Conservation (phyloP, 2,113 vertebrate genomes). For the Enhydra lutris region DNA sequence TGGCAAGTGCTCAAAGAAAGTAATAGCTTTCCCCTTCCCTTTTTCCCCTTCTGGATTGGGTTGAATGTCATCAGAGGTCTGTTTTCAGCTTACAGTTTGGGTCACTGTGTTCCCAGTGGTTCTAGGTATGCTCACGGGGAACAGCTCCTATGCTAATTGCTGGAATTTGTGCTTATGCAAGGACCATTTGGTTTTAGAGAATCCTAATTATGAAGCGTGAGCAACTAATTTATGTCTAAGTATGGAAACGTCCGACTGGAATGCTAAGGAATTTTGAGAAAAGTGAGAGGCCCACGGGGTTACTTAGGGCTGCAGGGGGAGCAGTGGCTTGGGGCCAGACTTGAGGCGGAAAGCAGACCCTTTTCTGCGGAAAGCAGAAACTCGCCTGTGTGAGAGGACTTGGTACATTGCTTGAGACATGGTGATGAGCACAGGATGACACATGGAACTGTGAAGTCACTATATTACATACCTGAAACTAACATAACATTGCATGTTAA, state of each 20-base stretch:
- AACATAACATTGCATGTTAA: neutral
- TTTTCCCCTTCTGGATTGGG: neutral
- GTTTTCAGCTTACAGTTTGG: neutral
- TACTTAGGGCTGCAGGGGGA: neutral
- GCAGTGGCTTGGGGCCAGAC: neutral
- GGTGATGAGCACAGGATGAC: neutral
- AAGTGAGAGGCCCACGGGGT: neutral
- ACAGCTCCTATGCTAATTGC: neutral
- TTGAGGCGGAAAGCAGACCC: neutral
- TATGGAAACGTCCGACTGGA: neutral
- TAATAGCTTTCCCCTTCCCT: neutral
- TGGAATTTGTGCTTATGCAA: neutral
- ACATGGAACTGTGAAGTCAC: neutral
- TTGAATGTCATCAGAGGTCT: neutral
- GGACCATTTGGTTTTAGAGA: neutral
- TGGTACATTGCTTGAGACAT: neutral
- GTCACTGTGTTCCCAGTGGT: neutral
- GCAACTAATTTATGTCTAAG: neutral
- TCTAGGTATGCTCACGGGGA: neutral
- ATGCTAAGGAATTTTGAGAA: conserved; percentile 6
- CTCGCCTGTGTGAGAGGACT: neutral
- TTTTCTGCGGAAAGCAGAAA: neutral
- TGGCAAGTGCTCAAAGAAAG: neutral
- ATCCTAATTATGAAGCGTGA: neutral
- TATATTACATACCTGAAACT: neutral